These are phyloP conservation scores for Formica exsecta DNA, from an alignment of 1,140 invertebrate species.

Conservation along the genomic window DNA sequence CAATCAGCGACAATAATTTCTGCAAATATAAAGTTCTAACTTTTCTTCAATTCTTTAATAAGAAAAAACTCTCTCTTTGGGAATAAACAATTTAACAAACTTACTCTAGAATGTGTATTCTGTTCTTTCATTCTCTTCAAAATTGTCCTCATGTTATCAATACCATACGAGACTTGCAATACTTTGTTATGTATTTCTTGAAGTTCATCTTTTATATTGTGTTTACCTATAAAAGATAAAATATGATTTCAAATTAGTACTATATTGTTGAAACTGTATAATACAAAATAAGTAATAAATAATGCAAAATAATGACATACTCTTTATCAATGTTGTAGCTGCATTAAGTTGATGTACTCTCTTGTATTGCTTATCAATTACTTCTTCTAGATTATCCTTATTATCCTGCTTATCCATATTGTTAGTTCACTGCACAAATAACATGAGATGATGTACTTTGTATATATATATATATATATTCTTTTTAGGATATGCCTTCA, in stretches of 20 bases:
- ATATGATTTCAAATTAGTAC: neutral
- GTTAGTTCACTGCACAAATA: neutral
- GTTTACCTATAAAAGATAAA: conserved; percentile 69
- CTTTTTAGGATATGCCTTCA: too few species aligned
- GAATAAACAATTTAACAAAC: conserved; percentile 7
- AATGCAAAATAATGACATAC: conserved; percentile 14
- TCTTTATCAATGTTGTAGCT: conserved; percentile 31
- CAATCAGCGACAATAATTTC: conserved; percentile 62
- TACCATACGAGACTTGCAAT: conserved; percentile 35
- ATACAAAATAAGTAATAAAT: neutral
- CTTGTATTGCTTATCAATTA: conserved; percentile 30
- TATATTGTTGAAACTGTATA: neutral
- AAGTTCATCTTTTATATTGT: conserved; percentile 67
- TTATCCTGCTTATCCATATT: neutral
- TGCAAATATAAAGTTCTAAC: conserved; percentile 48
- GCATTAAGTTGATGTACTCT: conserved; percentile 19
- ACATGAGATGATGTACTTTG: neutral
- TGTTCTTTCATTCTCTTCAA: conserved; percentile 69
- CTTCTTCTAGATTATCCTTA: conserved; percentile 16
- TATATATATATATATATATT: neutral
- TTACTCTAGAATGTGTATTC: conserved; percentile 72
- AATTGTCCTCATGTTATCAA: conserved; percentile 62
- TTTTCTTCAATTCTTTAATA: neutral
- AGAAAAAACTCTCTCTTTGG: conserved; percentile 7
- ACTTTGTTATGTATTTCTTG: conserved; percentile 28